Evolutionary conservation across 1,140 invertebrate genomes (phyloP).

Genomic region (Goniozus legneri): DNA sequence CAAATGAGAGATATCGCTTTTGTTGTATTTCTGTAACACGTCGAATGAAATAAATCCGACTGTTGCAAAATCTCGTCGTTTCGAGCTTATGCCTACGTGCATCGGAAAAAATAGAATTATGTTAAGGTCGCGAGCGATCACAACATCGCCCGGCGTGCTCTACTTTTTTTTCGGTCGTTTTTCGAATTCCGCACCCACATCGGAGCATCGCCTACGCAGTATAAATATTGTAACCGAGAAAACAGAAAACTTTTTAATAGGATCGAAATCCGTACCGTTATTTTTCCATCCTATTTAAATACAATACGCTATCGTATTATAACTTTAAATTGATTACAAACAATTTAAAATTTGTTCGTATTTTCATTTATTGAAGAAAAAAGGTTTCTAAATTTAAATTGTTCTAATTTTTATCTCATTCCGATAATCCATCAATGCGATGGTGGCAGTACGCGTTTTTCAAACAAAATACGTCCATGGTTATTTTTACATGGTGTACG

Average conservation of each 20-base stretch:
- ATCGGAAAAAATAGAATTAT: conserved; percentile 43
- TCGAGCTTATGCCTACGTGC: conserved; percentile 21
- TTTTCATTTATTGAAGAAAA: neutral
- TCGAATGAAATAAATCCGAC: conserved; percentile 1
- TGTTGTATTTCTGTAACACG: too few relatives aligned
- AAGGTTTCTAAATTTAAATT: too few relatives aligned
- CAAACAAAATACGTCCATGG: neutral
- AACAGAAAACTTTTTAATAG: neutral
- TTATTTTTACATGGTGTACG: neutral
- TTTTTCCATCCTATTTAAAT: neutral
- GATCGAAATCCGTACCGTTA: neutral
- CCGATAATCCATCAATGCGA: neutral
- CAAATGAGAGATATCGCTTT: too few relatives aligned
- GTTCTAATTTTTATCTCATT: too few relatives aligned
- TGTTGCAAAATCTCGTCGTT: conserved; percentile 18
- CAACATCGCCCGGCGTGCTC: neutral
- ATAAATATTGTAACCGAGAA: too few relatives aligned
- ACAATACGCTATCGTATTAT: neutral
- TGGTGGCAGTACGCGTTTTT: neutral
- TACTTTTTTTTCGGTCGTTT: conserved; percentile 11
- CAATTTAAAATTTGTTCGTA: neutral
- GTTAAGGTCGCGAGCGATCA: conserved; percentile 33
- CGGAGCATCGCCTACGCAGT: too few relatives aligned
- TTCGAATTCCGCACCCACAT: neutral
- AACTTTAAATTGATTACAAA: neutral